phyloP scores from a whole-genome alignment of 2,797 vertebrate genomes.

The Sebastes miniatus region DNA sequence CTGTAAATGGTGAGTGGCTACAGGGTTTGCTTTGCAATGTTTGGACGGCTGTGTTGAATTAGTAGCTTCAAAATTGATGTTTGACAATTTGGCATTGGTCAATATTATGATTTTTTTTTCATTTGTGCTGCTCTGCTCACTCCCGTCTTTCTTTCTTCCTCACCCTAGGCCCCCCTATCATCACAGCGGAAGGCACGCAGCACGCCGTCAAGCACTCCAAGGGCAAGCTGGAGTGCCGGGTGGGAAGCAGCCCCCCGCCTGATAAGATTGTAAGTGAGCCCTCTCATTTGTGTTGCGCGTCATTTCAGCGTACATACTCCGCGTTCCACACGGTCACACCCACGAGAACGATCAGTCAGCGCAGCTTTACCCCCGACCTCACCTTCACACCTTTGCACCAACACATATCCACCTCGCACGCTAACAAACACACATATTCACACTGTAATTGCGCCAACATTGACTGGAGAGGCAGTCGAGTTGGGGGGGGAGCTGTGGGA shows the following conservation, averaged over 20 bases:
- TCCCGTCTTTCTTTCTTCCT: constrained; percentile 11
- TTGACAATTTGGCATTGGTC: background rate
- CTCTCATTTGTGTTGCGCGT: constrained; percentile 35
- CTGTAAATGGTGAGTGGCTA: constrained; percentile 86
- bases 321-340: constrained; percentile 1
- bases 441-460: constrained; percentile 48
- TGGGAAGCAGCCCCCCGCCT: constrained; percentile 87
- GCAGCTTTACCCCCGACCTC: constrained; percentile 56
- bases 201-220: constrained; percentile 88
- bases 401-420: constrained; percentile 24
- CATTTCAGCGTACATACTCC: constrained; percentile 1
- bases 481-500: constrained; percentile 47
- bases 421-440: constrained; percentile 51
- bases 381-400: constrained; percentile 54
- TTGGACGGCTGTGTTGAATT: background rate
- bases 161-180: constrained; percentile 87
- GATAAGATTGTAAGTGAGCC: constrained; percentile 89
- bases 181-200: constrained; percentile 84
- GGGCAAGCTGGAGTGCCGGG: constrained; percentile 89
- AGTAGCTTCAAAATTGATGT: background rate
- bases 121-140: constrained; percentile 1
- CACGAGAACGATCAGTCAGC: constrained; percentile 16
- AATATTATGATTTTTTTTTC: background rate
- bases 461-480: constrained; percentile 40
- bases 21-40: background rate